Evolutionary conservation across 2,888 invertebrate species (phyloP).

Genomic region (Hirtodrosophila duncani): DNA sequence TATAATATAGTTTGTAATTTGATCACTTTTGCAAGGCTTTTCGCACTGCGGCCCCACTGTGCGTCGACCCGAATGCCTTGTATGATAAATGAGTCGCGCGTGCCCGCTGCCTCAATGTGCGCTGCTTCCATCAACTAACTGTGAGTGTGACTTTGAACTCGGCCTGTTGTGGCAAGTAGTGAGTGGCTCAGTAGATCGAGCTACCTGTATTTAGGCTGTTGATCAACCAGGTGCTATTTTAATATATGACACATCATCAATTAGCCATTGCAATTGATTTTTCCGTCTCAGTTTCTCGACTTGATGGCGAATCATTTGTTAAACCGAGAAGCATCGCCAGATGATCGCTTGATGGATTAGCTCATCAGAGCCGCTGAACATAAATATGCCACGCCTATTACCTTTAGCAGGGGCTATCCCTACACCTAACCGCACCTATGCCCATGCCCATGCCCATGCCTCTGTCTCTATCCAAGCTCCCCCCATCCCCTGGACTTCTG

Average conservation of each 20-base stretch:
- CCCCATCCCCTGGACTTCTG: not conserved
- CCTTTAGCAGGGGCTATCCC: too few species aligned
- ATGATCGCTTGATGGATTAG: constrained; percentile 50
- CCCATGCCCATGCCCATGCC: constrained; percentile 2
- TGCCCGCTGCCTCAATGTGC: constrained; percentile 26
- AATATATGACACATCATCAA: constrained; percentile 62
- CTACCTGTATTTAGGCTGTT: constrained; percentile 67
- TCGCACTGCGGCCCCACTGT: too few species aligned
- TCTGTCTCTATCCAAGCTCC: constrained; percentile 5
- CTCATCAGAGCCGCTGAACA: constrained; percentile 56
- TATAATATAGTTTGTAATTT: too few species aligned
- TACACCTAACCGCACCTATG: not conserved
- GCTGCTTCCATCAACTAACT: too few species aligned
- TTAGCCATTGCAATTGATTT: constrained; percentile 51
- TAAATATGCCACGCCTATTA: constrained; percentile 23
- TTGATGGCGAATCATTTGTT: constrained; percentile 20
- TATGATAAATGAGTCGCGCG: constrained; percentile 61
- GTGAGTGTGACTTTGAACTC: too few species aligned
- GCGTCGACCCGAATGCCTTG: too few species aligned
- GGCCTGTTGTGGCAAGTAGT: too few species aligned
- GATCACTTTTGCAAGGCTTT: too few species aligned
- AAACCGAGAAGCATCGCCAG: not conserved
- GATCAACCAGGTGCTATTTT: constrained; percentile 68
- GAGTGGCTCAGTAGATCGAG: constrained; percentile 18
- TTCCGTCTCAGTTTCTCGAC: constrained; percentile 4